phyloP scores from a whole-genome alignment of 2,888 invertebrate genomes.

The Camponotus fellah region DNA sequence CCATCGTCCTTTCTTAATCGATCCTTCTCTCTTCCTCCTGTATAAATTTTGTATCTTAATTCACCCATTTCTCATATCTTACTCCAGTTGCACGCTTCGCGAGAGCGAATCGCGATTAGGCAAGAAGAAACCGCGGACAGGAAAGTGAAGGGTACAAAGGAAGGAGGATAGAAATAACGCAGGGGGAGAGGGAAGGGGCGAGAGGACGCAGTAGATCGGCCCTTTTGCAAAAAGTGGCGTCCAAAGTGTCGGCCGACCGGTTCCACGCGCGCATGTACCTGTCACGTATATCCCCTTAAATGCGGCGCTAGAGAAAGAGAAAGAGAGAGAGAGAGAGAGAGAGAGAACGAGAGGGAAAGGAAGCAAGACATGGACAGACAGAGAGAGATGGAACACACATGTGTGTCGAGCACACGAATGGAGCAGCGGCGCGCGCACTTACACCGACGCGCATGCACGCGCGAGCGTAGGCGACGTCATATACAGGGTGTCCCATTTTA shows the following conservation, averaged over 20 bases:
- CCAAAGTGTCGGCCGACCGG: constrained; percentile 64
- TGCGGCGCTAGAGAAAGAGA: constrained; percentile 33
- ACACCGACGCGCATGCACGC: constrained; percentile 35
- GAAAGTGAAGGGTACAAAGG: constrained; percentile 15
- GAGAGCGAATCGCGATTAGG: constrained; percentile 17
- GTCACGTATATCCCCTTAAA: constrained; percentile 59
- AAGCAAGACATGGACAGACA: background rate
- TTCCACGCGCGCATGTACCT: constrained; percentile 63
- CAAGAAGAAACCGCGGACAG: background rate
- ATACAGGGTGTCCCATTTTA: constrained; percentile 22
- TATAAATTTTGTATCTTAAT: background rate
- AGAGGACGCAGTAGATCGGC: constrained; percentile 18
- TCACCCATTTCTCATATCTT: background rate
- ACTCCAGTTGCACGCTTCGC: constrained; percentile 1
- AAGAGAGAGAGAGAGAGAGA: constrained; percentile 5
- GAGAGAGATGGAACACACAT: background rate
- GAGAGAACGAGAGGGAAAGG: background rate
- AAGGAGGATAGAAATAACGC: constrained; percentile 10
- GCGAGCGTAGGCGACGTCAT: constrained; percentile 47
- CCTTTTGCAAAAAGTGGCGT: constrained; percentile 51
- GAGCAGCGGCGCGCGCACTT: constrained; percentile 40
- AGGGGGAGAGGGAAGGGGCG: background rate
- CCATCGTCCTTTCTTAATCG: background rate
- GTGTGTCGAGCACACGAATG: constrained; percentile 1
- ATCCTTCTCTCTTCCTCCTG: background rate